Evolutionary conservation across 2,113 vertebrate genomes (phyloP).

Genomic region (Mastomys natalensis): DNA sequence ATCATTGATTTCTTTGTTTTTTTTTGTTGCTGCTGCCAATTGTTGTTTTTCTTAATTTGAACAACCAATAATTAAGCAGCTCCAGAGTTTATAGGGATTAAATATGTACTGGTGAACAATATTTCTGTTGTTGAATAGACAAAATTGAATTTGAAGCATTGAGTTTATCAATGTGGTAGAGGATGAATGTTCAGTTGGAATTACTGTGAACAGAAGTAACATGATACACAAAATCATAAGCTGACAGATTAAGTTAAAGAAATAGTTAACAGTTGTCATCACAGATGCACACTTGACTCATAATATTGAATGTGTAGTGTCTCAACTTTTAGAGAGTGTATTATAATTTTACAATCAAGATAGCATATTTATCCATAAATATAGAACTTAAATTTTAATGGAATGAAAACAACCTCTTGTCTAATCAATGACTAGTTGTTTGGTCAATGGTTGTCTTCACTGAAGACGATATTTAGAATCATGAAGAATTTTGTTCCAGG

Average conservation of each 20-base stretch:
- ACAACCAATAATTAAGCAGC: neutral
- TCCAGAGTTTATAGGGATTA: conserved; percentile 4
- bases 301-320: neutral
- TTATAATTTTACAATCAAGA: neutral
- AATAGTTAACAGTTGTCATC: neutral
- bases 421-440: neutral
- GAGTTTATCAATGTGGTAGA: neutral
- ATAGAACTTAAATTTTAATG: neutral
- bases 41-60: neutral
- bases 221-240: neutral
- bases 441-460: neutral
- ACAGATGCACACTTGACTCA: neutral
- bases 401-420: neutral
- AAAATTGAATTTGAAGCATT: neutral
- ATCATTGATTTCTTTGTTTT: conserved; percentile 22
- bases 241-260: neutral
- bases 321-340: neutral
- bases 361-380: neutral
- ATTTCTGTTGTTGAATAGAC: neutral
- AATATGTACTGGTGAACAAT: neutral
- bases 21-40: neutral
- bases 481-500: neutral
- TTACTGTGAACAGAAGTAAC: neutral
- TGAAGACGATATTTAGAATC: neutral
- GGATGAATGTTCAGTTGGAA: neutral